phyloP scores from a whole-genome alignment of 2,113 vertebrate genomes.

The Phylloscopus trochiloides region DNA sequence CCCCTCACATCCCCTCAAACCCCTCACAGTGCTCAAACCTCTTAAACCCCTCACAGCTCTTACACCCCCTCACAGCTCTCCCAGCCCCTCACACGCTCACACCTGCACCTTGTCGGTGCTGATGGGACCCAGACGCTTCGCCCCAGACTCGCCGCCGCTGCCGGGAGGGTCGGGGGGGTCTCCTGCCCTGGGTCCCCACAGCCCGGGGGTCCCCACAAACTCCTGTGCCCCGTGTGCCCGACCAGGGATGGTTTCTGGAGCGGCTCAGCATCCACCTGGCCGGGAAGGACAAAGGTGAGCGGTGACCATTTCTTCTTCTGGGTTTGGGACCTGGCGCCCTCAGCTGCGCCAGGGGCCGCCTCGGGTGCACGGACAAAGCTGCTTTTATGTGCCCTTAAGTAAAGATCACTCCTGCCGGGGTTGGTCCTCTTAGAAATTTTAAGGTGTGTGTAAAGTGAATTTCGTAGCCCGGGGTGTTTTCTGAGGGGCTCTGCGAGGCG shows the following conservation, averaged over 20 bases:
- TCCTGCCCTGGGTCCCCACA: accelerated
- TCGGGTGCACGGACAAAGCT: accelerated
- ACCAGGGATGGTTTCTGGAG: accelerated
- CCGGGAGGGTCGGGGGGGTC: too few relatives aligned
- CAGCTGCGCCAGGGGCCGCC: accelerated
- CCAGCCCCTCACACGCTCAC: not conserved
- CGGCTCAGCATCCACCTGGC: accelerated
- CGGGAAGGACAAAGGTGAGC: not conserved
- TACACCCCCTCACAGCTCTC: too few relatives aligned
- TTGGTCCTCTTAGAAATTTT: not conserved
- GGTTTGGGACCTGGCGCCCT: accelerated
- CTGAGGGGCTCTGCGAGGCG: accelerated
- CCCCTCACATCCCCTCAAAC: not conserved
- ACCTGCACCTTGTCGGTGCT: accelerated
- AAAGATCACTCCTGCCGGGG: accelerated
- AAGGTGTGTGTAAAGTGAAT: accelerated
- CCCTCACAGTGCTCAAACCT: too few relatives aligned
- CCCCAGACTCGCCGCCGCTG: accelerated
- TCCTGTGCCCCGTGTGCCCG: accelerated
- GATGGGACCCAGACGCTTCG: accelerated
- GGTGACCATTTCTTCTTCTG: accelerated
- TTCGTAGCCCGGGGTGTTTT: accelerated
- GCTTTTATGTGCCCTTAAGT: accelerated
- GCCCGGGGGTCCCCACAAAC: not conserved
- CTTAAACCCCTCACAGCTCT: not conserved